Percentiles rank a stretch among this genome's conserved stretches.
Conservation (phyloP, 2,888 invertebrate species). For the Mythimna loreyi region DNA sequence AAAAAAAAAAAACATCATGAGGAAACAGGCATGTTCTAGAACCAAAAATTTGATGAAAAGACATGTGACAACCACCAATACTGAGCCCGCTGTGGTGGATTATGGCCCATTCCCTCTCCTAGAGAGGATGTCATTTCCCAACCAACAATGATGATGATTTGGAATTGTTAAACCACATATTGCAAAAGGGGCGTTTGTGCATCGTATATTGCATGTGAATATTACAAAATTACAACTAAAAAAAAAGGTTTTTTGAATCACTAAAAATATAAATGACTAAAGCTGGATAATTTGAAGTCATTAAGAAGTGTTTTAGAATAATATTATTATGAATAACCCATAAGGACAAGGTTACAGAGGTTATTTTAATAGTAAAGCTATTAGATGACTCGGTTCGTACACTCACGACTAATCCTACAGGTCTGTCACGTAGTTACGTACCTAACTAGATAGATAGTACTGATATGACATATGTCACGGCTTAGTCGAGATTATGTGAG, state of each 20-base stretch:
- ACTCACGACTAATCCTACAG: background rate
- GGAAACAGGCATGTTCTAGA: too few relatives aligned
- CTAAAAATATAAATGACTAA: background rate
- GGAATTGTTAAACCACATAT: background rate
- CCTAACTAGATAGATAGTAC: background rate
- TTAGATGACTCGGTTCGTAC: slow-evolving; percentile 27
- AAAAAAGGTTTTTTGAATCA: background rate
- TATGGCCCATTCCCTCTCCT: too few relatives aligned
- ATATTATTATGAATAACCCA: background rate
- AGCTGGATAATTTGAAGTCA: background rate
- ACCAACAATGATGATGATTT: too few relatives aligned
- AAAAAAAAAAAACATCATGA: too few relatives aligned
- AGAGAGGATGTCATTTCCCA: too few relatives aligned
- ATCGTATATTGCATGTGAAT: background rate
- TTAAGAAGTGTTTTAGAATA: slow-evolving; percentile 2
- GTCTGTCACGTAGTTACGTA: slow-evolving; percentile 9
- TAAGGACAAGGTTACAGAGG: slow-evolving; percentile 6
- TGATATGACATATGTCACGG: slow-evolving; percentile 27
- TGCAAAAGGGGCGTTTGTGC: background rate
- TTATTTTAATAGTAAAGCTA: slow-evolving; percentile 19
- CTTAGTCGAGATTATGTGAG: slow-evolving; percentile 3
- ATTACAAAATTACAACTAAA: too few relatives aligned
- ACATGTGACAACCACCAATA: too few relatives aligned
- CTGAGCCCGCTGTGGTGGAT: too few relatives aligned
- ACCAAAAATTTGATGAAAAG: too few relatives aligned